A percentile compares a stretch with the other conserved stretches of the same genome.
Conservation (phyloP, 2,113 vertebrate genomes). For the Arenaria interpres region DNA sequence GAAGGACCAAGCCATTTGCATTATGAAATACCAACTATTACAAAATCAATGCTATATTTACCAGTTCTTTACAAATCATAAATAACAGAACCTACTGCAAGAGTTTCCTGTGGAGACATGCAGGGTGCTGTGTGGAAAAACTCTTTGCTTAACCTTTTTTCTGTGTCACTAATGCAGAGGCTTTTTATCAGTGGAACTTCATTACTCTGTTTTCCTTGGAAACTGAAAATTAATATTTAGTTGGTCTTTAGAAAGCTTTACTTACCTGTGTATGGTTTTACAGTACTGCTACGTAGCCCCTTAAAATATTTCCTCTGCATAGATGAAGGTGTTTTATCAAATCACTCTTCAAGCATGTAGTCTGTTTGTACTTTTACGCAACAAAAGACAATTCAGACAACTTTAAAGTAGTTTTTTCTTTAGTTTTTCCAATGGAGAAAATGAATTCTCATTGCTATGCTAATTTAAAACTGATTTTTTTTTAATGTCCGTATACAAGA, state of each 20-base stretch:
- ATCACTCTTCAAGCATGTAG: background rate
- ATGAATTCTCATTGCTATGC: background rate
- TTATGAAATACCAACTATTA: background rate
- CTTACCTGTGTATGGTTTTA: background rate
- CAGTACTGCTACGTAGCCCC: background rate
- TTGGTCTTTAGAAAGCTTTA: background rate
- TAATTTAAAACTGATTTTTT: background rate
- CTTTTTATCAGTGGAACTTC: background rate
- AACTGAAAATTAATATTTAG: background rate
- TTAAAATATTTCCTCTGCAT: background rate
- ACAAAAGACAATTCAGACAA: background rate
- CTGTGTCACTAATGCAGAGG: accelerated
- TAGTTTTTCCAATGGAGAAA: background rate
- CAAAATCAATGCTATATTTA: background rate
- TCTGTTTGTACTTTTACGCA: background rate
- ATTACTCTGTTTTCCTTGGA: background rate
- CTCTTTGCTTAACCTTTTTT: background rate
- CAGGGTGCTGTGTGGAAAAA: background rate
- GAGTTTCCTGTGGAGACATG: background rate
- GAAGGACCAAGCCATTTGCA: background rate
- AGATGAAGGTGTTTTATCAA: background rate
- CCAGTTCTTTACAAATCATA: background rate
- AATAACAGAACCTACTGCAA: background rate
- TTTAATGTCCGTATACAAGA: background rate
- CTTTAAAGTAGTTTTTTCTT: background rate